Evolutionary conservation across 2,797 vertebrate genomes (phyloP).

Genomic region (Synanceia verrucosa): DNA sequence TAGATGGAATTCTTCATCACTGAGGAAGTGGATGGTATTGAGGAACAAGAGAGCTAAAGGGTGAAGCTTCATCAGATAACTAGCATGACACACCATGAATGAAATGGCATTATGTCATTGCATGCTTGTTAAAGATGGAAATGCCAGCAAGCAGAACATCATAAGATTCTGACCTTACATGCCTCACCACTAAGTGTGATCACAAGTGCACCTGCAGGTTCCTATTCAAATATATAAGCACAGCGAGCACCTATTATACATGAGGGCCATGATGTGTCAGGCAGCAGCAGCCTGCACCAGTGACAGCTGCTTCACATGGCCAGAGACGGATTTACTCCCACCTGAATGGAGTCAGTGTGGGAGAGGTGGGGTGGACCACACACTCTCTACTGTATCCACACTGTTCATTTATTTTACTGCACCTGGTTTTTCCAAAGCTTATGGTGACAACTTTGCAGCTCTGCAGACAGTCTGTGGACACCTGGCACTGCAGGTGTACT

Average conservation of each 20-base stretch:
- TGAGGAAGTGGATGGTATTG: slow-evolving; percentile 32
- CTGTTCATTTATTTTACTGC: slow-evolving; percentile 23
- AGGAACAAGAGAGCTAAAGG: slow-evolving; percentile 16
- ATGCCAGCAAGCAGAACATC: not conserved
- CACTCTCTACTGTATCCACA: slow-evolving; percentile 36
- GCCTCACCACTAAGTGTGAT: not conserved
- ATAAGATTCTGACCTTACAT: not conserved
- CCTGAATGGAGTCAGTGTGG: slow-evolving; percentile 64
- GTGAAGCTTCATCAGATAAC: slow-evolving; percentile 8
- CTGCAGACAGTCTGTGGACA: slow-evolving; percentile 26
- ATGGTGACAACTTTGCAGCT: not conserved
- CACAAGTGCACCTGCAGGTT: slow-evolving; percentile 21
- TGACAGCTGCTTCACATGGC: slow-evolving; percentile 29
- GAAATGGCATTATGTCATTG: not conserved
- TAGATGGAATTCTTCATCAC: slow-evolving; percentile 86
- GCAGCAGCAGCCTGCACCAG: slow-evolving; percentile 10
- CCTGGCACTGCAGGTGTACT: slow-evolving; percentile 63
- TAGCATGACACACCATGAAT: not conserved
- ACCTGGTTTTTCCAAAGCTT: slow-evolving; percentile 28
- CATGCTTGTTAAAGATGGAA: not conserved
- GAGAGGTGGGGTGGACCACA: slow-evolving; percentile 31
- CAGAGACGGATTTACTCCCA: slow-evolving; percentile 43
- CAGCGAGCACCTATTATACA: not conserved
- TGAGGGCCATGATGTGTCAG: slow-evolving; percentile 6
- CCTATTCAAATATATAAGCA: not conserved